A percentile compares a stretch with the other conserved stretches of the same genome.
phyloP scores from a whole-genome alignment of 1,140 invertebrate species.

The Eubasilissa regina region DNA sequence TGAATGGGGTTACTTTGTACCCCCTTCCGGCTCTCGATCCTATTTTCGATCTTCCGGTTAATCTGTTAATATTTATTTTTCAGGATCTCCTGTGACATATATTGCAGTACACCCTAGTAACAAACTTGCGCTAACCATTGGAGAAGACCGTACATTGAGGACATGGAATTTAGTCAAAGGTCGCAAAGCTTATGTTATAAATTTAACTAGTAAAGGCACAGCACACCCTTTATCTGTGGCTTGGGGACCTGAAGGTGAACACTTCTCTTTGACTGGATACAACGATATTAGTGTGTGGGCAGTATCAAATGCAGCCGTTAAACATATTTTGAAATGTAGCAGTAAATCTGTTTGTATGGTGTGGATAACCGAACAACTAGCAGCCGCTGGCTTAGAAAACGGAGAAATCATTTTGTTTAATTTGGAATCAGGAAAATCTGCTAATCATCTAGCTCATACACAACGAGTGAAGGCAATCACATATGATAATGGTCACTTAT shows the following conservation, averaged over 20 bases:
- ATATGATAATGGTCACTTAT: slow-evolving; percentile 71
- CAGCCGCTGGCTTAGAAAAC: slow-evolving; percentile 81
- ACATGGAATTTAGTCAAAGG: slow-evolving; percentile 97
- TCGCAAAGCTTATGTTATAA: slow-evolving; percentile 88
- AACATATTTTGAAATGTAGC: slow-evolving; percentile 74
- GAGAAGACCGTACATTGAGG: slow-evolving; percentile 85
- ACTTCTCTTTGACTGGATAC: slow-evolving; percentile 82
- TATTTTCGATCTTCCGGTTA: not conserved
- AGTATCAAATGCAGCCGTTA: slow-evolving; percentile 80
- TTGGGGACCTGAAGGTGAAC: slow-evolving; percentile 80
- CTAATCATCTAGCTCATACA: slow-evolving; percentile 75
- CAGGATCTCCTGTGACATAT: slow-evolving; percentile 77
- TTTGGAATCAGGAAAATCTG: slow-evolving; percentile 70
- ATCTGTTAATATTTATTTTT: slow-evolving; percentile 37
- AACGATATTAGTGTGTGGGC: slow-evolving; percentile 84
- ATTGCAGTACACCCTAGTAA: slow-evolving; percentile 90
- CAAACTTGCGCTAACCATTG: slow-evolving; percentile 90
- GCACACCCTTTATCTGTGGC: slow-evolving; percentile 72
- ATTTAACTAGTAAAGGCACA: slow-evolving; percentile 80
- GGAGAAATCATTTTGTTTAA: slow-evolving; percentile 78
- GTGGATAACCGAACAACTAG: slow-evolving; percentile 75
- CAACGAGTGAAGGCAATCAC: slow-evolving; percentile 80
- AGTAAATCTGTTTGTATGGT: slow-evolving; percentile 77
- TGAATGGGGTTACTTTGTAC: no score
- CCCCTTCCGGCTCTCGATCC: not conserved